phyloP scores from a whole-genome alignment of 2,113 vertebrate species.

The Cichladusa arquata region DNA sequence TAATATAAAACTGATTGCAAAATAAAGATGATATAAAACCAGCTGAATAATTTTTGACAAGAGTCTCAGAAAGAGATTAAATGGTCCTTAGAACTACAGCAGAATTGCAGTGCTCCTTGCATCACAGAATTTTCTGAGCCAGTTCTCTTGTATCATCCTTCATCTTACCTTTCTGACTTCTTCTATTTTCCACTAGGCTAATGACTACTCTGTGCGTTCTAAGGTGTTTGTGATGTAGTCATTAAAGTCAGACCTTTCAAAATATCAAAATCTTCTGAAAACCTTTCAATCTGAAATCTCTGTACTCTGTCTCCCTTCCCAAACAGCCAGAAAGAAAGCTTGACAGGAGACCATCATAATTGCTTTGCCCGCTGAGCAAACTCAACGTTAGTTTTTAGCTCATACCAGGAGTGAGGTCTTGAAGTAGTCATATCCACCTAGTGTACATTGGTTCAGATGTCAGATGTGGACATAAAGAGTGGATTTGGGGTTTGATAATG shows the following conservation, averaged over 20 bases:
- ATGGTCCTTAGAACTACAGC: background rate
- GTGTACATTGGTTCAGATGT: background rate
- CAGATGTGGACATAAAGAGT: background rate
- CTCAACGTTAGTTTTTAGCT: background rate
- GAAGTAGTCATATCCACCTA: background rate
- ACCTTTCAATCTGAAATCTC: background rate
- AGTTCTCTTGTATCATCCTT: background rate
- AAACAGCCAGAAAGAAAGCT: background rate
- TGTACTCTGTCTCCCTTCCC: background rate
- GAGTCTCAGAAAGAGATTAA: background rate
- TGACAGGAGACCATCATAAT: background rate
- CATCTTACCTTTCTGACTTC: background rate
- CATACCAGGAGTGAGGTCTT: background rate
- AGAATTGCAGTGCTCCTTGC: background rate
- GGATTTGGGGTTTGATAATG: background rate
- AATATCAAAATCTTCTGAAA: background rate
- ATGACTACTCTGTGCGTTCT: background rate
- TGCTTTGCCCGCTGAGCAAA: background rate
- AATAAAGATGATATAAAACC: conserved; percentile 10
- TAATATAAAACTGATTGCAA: background rate
- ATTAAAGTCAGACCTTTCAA: background rate
- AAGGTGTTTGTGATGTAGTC: background rate
- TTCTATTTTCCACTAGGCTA: background rate
- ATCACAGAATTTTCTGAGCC: background rate
- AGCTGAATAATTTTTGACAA: background rate